A percentile compares a stretch with the other conserved stretches of the same genome.
Evolutionary conservation across 2,888 invertebrate genomes (phyloP).

Genomic region (Pantelozetes paolii): DNA sequence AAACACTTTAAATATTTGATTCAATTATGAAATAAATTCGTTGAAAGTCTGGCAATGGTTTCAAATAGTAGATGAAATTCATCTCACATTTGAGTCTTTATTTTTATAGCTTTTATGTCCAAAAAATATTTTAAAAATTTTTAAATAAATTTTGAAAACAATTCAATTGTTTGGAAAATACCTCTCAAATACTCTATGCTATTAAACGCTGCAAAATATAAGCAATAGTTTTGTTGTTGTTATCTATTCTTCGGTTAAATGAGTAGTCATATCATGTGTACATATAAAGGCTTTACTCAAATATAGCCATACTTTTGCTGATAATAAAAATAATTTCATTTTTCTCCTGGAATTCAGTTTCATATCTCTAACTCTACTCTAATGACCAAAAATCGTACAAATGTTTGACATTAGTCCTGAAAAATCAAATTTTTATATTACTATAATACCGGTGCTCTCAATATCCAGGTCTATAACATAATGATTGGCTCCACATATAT

Average conservation of each 20-base stretch:
- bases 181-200: neutral
- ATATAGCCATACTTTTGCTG: neutral
- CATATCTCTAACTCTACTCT: constrained; percentile 5
- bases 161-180: constrained; percentile 10
- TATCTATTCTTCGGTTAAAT: constrained; percentile 15
- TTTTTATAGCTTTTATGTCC: too few species aligned
- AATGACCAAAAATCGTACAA: constrained; percentile 2
- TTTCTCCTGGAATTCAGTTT: neutral
- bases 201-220: neutral
- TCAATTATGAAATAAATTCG: too few species aligned
- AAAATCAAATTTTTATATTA: constrained; percentile 14
- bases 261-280: neutral
- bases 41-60: too few species aligned
- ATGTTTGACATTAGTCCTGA: neutral
- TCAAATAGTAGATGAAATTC: too few species aligned
- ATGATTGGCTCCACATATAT: neutral
- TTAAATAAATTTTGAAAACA: neutral
- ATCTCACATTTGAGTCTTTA: too few species aligned
- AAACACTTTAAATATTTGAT: too few species aligned
- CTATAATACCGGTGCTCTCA: neutral
- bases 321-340: constrained; percentile 22
- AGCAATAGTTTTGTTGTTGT: constrained; percentile 3
- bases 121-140: too few species aligned
- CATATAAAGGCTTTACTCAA: neutral
- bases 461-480: neutral